phyloP scores from a whole-genome alignment of 2,113 vertebrate genomes.

The Myrmecophaga tridactyla region DNA sequence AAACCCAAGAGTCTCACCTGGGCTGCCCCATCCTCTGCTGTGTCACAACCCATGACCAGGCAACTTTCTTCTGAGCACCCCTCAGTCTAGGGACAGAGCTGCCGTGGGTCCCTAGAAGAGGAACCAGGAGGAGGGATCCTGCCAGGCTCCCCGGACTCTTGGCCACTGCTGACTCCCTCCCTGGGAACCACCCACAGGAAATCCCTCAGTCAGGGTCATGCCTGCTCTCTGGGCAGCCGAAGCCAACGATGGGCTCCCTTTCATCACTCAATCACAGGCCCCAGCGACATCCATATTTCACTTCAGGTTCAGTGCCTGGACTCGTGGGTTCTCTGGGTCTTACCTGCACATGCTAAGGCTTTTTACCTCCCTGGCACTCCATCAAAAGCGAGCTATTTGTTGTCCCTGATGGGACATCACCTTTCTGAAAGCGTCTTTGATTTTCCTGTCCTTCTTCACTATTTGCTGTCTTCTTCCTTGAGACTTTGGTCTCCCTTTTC shows the following conservation, averaged over 20 bases:
- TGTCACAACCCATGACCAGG: accelerated
- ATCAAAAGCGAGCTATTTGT: background rate
- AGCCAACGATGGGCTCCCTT: accelerated
- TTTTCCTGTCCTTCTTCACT: too few relatives aligned
- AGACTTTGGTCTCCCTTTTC: background rate
- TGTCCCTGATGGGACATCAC: too few relatives aligned
- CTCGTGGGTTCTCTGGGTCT: too few relatives aligned
- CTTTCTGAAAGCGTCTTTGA: background rate
- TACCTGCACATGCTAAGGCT: background rate
- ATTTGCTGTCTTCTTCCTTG: too few relatives aligned
- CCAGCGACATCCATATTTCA: accelerated
- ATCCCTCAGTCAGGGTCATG: background rate
- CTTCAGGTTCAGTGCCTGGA: accelerated
- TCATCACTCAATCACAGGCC: accelerated
- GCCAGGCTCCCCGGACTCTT: too few relatives aligned
- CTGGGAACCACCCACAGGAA: background rate
- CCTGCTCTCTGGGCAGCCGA: background rate
- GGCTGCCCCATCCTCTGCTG: background rate
- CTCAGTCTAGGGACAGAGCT: accelerated
- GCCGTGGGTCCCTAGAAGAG: too few relatives aligned
- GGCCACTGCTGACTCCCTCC: background rate
- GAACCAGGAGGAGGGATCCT: too few relatives aligned
- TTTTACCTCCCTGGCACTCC: background rate
- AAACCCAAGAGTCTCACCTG: background rate
- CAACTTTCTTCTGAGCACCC: background rate